Conservation (phyloP, 2,888 invertebrate species). For the Drosophila eohydei region DNA sequence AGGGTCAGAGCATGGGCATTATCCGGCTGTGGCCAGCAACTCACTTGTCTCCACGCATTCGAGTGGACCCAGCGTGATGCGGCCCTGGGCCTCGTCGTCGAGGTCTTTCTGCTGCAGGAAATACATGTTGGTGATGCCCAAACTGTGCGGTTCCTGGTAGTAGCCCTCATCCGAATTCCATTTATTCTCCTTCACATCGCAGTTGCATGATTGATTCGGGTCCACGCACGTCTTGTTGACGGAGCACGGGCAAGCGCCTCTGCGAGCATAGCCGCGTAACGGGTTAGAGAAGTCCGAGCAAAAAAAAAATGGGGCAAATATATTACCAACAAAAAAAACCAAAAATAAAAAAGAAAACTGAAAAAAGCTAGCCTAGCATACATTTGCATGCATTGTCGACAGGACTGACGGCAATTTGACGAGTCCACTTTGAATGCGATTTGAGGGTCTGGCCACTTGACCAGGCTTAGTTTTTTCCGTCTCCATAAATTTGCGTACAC, state of each 20-base stretch:
- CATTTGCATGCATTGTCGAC: slow-evolving; percentile 71
- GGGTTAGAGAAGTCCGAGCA: slow-evolving; percentile 6
- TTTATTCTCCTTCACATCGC: slow-evolving; percentile 94
- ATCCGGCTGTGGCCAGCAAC: slow-evolving; percentile 73
- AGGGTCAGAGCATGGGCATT: background rate
- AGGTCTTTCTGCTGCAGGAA: slow-evolving; percentile 94
- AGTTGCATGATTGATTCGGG: slow-evolving; percentile 94
- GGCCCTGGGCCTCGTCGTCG: slow-evolving; percentile 92
- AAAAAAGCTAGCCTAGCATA: slow-evolving; percentile 54
- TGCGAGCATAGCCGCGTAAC: slow-evolving; percentile 67
- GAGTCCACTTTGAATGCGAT: slow-evolving; percentile 49
- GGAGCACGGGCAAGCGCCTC: slow-evolving; percentile 91
- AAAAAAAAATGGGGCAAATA: slow-evolving; percentile 54
- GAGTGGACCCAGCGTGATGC: slow-evolving; percentile 95
- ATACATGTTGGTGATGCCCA: slow-evolving; percentile 96
- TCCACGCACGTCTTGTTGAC: slow-evolving; percentile 93
- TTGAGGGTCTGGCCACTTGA: background rate
- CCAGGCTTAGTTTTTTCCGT: background rate
- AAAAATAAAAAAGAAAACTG: slow-evolving; percentile 29
- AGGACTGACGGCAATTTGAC: slow-evolving; percentile 65
- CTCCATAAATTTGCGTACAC: background rate
- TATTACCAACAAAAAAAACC: slow-evolving; percentile 32
- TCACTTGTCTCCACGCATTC: slow-evolving; percentile 98
- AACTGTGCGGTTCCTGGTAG: slow-evolving; percentile 91
- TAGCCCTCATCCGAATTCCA: slow-evolving; percentile 96